A percentile compares a stretch with the other conserved stretches of the same genome.
phyloP scores from a whole-genome alignment of 2,113 vertebrate genomes.

The Etheostoma cragini region DNA sequence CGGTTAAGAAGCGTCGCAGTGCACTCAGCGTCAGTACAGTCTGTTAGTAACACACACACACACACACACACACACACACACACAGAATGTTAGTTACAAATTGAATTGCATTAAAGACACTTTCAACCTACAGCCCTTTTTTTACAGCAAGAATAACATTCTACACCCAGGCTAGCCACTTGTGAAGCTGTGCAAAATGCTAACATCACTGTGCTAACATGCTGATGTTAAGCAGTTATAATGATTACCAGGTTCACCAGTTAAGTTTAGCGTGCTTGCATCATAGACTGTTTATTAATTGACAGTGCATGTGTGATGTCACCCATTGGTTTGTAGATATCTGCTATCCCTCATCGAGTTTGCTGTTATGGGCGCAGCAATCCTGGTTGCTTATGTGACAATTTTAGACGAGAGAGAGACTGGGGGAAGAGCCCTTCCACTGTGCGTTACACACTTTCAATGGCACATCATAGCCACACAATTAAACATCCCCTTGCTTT shows the following conservation, averaged over 20 bases:
- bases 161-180: neutral
- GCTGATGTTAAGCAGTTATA: neutral
- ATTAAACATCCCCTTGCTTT: too few relatives aligned
- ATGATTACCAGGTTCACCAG: neutral
- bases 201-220: neutral
- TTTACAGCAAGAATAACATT: neutral
- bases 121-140: too few relatives aligned
- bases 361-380: too few relatives aligned
- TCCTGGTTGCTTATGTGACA: too few relatives aligned
- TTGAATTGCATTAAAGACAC: neutral
- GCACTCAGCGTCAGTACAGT: slow-evolving; percentile 91
- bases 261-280: neutral
- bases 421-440: too few relatives aligned
- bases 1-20: slow-evolving; percentile 91
- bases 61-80: slow-evolving; percentile 17
- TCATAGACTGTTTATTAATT: too few relatives aligned
- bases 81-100: slow-evolving; percentile 22
- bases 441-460: too few relatives aligned
- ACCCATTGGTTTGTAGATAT: too few relatives aligned
- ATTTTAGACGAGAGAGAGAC: too few relatives aligned
- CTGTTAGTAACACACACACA: slow-evolving; percentile 79
- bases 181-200: neutral
- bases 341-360: too few relatives aligned
- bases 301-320: too few relatives aligned
- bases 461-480: too few relatives aligned